phyloP scores from a whole-genome alignment of 2,797 vertebrate species.

The Cirrhinus molitorella region DNA sequence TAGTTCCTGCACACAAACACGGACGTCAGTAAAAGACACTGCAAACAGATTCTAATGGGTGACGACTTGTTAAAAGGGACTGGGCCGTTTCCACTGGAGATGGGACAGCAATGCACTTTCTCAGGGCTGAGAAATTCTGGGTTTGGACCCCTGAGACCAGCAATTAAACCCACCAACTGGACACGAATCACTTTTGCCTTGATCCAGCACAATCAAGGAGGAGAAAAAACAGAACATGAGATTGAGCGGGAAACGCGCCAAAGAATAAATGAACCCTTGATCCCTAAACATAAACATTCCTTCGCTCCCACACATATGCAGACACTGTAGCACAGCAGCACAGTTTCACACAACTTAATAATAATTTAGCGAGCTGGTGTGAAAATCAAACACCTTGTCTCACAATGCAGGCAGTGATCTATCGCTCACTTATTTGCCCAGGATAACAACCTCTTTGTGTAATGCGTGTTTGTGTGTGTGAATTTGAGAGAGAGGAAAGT shows the following conservation, averaged over 20 bases:
- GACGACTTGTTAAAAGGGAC: slow-evolving; percentile 40
- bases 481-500: slow-evolving; percentile 16
- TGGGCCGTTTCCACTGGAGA: not conserved
- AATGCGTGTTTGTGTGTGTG: slow-evolving; percentile 36
- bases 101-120: slow-evolving; percentile 5
- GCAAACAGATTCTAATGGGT: slow-evolving; percentile 24
- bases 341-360: slow-evolving; percentile 72
- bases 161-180: slow-evolving; percentile 57
- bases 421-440: slow-evolving; percentile 83
- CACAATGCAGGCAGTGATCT: slow-evolving; percentile 77
- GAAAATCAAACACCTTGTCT: slow-evolving; percentile 85
- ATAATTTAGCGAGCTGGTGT: slow-evolving; percentile 80
- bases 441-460: slow-evolving; percentile 70
- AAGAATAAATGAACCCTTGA: slow-evolving; percentile 61
- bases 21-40: slow-evolving; percentile 9
- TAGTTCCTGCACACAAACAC: slow-evolving; percentile 28
- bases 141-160: slow-evolving; percentile 34
- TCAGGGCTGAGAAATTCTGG: slow-evolving; percentile 41
- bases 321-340: slow-evolving; percentile 51
- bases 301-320: slow-evolving; percentile 70
- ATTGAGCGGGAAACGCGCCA: slow-evolving; percentile 51
- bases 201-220: slow-evolving; percentile 43
- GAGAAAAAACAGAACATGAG: slow-evolving; percentile 44
- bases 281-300: slow-evolving; percentile 60
- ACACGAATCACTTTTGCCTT: slow-evolving; percentile 44